These are phyloP conservation scores for Andinoacara biseriatus DNA, from an alignment of 2,113 vertebrate species.

Conservation along the genomic window DNA sequence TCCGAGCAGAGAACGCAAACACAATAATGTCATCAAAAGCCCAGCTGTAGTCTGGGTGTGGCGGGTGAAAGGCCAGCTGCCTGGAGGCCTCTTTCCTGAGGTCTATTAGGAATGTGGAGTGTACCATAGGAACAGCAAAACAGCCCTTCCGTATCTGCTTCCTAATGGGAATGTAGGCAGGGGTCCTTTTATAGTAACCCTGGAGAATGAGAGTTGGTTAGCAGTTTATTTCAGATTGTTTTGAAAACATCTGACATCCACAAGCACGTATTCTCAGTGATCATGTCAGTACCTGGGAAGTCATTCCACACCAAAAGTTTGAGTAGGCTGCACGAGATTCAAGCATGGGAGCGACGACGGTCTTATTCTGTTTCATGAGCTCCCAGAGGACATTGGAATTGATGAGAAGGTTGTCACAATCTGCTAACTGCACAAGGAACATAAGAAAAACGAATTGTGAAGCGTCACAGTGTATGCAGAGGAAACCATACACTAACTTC, in stretches of 20 bases:
- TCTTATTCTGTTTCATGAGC: slow-evolving; percentile 91
- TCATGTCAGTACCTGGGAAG: slow-evolving; percentile 82
- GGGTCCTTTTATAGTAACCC: slow-evolving; percentile 93
- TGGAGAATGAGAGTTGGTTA: slow-evolving; percentile 48
- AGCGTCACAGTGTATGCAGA: not conserved
- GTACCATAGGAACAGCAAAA: slow-evolving; percentile 94
- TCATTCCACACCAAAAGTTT: slow-evolving; percentile 98
- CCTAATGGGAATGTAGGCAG: slow-evolving; percentile 90
- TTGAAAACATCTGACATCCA: not conserved
- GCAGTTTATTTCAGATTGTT: slow-evolving; percentile 3
- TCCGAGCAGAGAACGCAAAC: slow-evolving; percentile 89
- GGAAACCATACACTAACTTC: not conserved
- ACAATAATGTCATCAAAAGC: slow-evolving; percentile 96
- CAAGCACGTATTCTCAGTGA: not conserved
- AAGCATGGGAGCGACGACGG: slow-evolving; percentile 90
- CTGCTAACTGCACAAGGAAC: slow-evolving; percentile 79
- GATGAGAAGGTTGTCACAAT: slow-evolving; percentile 89
- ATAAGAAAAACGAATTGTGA: not conserved
- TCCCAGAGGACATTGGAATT: slow-evolving; percentile 84
- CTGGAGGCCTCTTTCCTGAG: slow-evolving; percentile 86
- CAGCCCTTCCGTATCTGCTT: slow-evolving; percentile 86
- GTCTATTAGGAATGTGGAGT: slow-evolving; percentile 92
- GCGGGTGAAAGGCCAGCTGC: slow-evolving; percentile 87
- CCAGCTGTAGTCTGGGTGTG: slow-evolving; percentile 89
- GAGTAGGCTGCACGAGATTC: slow-evolving; percentile 93